phyloP scores from a whole-genome alignment of 2,888 invertebrate genomes.

The Eupeodes luniger region DNA sequence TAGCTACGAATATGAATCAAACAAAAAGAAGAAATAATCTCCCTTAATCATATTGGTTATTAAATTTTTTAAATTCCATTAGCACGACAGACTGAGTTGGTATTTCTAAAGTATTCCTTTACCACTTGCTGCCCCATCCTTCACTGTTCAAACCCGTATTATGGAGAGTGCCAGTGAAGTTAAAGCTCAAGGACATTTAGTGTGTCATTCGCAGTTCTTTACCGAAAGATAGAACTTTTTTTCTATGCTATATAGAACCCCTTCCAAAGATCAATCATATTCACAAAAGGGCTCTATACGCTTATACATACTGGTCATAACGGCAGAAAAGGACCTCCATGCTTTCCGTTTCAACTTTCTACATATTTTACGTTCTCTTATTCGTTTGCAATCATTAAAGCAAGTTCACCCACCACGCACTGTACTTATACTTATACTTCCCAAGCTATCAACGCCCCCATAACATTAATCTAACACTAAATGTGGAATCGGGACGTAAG shows the following conservation, averaged over 20 bases:
- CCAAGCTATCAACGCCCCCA: constrained; percentile 52
- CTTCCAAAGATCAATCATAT: constrained; percentile 50
- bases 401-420: constrained; percentile 61
- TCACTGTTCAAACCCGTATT: constrained; percentile 42
- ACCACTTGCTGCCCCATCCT: constrained; percentile 1
- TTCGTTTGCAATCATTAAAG: constrained; percentile 36
- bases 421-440: constrained; percentile 34
- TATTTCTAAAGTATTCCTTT: neutral
- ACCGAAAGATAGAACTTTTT: constrained; percentile 37
- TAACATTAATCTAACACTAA: constrained; percentile 36
- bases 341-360: constrained; percentile 16
- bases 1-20: neutral
- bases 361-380: constrained; percentile 27
- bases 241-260: neutral
- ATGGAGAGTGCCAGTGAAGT: constrained; percentile 43
- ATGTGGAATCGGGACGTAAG: constrained; percentile 31
- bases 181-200: constrained; percentile 65
- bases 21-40: neutral
- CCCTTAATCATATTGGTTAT: constrained; percentile 69
- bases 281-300: constrained; percentile 52
- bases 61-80: constrained; percentile 79
- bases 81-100: constrained; percentile 55
- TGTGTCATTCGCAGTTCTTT: constrained; percentile 76
- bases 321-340: constrained; percentile 25
- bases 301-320: constrained; percentile 22